Evolutionary conservation across 2,113 vertebrate species (phyloP), one percentile per base, ranked within the genome.

Genomic region (Catharus minimus): DNA sequence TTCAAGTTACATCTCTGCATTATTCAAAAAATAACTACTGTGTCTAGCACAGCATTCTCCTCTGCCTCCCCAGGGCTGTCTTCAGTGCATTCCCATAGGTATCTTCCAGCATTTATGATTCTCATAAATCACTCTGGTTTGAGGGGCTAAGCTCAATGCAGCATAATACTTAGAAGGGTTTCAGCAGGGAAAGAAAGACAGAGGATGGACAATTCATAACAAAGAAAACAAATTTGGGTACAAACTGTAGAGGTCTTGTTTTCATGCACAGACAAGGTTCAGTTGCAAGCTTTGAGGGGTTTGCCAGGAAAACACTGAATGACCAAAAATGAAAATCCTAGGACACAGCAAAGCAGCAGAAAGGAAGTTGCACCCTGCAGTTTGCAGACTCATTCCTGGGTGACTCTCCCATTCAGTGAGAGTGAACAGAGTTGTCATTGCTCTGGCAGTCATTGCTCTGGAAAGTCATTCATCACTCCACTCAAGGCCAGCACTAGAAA

Each of bases 11-110:
- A 56, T 75, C 41, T 84, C 71, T 57, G 30, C n/a, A 74, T 90
- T 93, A 83, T 80, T 88, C 26, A 92, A 96, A 90, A 67, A 91
- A 53, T 60, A 91, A 47, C 55, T 46, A 58, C 44, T 55, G 14
- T 39, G 68, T 43, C 88, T 86, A 91, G 64, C 64, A 66, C n/a
- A 91, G 39, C 24, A 64, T 47, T 82, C 50, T 83, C 43, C 32
- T 41, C 78, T 72, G 55, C 44, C 8, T 86, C 53, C 77, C 33
- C 33, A 67, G 68, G 46, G 49, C 19, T 56, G 58, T 74, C 68
- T 88, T 53, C 68, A 79, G 28, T n/a, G 23, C 32, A 41, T 69
- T 90, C 61, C 71, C 67, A 52, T 7, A 20, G 30, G 32, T 60
- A 60, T 84, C 44, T 79, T 93, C 47, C 66, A 73, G 68, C 13